Evolutionary conservation across 1,140 invertebrate genomes (phyloP), one percentile per base, ranked within the genome.

Genomic region (Cecropterus lyciades): DNA sequence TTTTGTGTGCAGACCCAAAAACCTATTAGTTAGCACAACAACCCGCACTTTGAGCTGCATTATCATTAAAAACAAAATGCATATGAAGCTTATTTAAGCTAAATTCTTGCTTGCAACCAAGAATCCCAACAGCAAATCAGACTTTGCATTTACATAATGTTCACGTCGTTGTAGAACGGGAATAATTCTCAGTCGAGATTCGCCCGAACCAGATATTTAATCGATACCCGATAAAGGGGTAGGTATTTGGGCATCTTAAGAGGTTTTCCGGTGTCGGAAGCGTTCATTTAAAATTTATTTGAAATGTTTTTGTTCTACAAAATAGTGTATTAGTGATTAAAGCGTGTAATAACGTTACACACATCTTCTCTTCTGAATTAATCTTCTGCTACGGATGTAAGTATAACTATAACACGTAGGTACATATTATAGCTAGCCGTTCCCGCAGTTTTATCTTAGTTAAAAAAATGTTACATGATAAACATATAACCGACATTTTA

Each of bases 131-230:
- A 16, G 45, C 16, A 46, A 46, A 46, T 45, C 45, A 11, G 9
- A 17, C 16, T 3, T 37, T 3, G 13, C 27, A 16, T 14, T 46
- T 46, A 46, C 55, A 16, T 57, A 20, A 7, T 13, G 20, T 7
- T 45, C 11, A 16, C 37, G 37, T 24, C 37, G 37, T 24, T 43
- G 37, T 43, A 20, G 16, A 57, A 57, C 40, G 13, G 42, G 20
- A 57, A 57, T 57, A 45, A 57, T 57, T 57, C 55, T 13, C 13
- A 37, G 55, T 27, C 17, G 37, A 42, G 55, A 45, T 57, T 57
- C 55, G 3, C 37, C 16, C 11, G 55, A 57, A 20, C 55, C 10
- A n/a, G 55, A 27, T 45, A 45, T 43, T 57, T 57, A 57, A 57
- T 57, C 55, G 40, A 45, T 57, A 57, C 40, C 20, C 40, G 40